Evolutionary conservation across 1,140 invertebrate genomes (phyloP).

Genomic region (Camponotus pennsylvanicus): DNA sequence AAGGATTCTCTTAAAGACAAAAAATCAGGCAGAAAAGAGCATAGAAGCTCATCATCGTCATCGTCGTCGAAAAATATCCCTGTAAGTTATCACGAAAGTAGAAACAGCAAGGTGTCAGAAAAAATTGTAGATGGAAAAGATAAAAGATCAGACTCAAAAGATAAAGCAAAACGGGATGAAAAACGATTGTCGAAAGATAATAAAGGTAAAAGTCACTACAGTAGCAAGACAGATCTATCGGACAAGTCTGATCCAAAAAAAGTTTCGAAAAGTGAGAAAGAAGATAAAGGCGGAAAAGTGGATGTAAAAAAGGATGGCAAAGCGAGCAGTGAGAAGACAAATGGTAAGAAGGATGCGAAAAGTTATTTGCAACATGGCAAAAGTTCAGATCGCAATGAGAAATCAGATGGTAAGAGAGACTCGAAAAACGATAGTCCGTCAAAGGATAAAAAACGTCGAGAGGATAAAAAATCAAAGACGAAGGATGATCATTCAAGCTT

Average conservation of each 20-base stretch:
- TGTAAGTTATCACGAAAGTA: slow-evolving; percentile 69
- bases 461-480: slow-evolving; percentile 83
- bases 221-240: slow-evolving; percentile 60
- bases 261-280: slow-evolving; percentile 65
- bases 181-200: slow-evolving; percentile 76
- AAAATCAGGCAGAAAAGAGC: slow-evolving; percentile 77
- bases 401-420: slow-evolving; percentile 77
- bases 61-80: slow-evolving; percentile 73
- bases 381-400: slow-evolving; percentile 73
- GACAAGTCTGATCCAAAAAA: slow-evolving; percentile 68
- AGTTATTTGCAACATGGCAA: slow-evolving; percentile 68
- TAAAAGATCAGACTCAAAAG: slow-evolving; percentile 82
- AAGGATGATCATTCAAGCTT: slow-evolving; percentile 84
- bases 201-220: slow-evolving; percentile 70
- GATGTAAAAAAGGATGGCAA: slow-evolving; percentile 69
- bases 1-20: slow-evolving; percentile 79
- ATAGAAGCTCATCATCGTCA: slow-evolving; percentile 75
- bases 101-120: slow-evolving; percentile 68
- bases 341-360: slow-evolving; percentile 76
- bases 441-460: slow-evolving; percentile 82
- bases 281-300: slow-evolving; percentile 66
- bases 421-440: slow-evolving; percentile 66
- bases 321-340: slow-evolving; percentile 67
- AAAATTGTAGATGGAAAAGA: slow-evolving; percentile 74
- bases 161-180: slow-evolving; percentile 82